phyloP scores from a whole-genome alignment of 2,113 vertebrate genomes.

The Peromyscus leucopus region DNA sequence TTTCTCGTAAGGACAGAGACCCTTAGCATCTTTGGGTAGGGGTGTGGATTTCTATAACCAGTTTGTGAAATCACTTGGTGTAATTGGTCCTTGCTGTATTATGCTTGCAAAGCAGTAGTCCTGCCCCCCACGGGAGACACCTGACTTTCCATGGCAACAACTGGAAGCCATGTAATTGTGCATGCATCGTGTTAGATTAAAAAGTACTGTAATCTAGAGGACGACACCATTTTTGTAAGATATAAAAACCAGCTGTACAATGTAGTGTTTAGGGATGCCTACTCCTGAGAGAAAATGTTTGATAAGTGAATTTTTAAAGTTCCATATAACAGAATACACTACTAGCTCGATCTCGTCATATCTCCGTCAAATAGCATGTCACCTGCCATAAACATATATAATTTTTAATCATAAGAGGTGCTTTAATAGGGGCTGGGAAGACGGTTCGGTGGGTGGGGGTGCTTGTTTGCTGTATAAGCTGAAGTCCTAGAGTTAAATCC shows the following conservation, averaged over 20 bases:
- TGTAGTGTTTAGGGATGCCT: not conserved
- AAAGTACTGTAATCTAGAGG: not conserved
- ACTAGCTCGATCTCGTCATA: not conserved
- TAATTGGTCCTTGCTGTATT: not conserved
- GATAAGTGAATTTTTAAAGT: not conserved
- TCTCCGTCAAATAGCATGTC: not conserved
- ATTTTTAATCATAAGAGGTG: not conserved
- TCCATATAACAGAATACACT: not conserved
- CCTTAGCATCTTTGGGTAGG: not conserved
- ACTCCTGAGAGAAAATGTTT: conserved; percentile 4
- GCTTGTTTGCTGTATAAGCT: not conserved
- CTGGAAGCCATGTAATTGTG: not conserved
- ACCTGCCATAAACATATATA: not conserved
- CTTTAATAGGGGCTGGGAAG: not conserved
- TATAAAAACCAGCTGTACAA: not conserved
- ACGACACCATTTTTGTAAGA: not conserved
- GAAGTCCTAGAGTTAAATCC: not conserved
- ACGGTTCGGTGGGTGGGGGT: not conserved
- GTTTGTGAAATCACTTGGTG: not conserved
- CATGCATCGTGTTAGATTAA: not conserved
- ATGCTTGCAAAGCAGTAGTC: not conserved
- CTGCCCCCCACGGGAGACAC: not conserved
- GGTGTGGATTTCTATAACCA: not conserved
- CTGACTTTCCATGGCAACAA: not conserved
- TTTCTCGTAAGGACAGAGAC: not conserved